Evolutionary conservation across 2,888 invertebrate species (phyloP), one percentile per base, ranked within the genome.

Genomic region (Colostygia pectinataria): DNA sequence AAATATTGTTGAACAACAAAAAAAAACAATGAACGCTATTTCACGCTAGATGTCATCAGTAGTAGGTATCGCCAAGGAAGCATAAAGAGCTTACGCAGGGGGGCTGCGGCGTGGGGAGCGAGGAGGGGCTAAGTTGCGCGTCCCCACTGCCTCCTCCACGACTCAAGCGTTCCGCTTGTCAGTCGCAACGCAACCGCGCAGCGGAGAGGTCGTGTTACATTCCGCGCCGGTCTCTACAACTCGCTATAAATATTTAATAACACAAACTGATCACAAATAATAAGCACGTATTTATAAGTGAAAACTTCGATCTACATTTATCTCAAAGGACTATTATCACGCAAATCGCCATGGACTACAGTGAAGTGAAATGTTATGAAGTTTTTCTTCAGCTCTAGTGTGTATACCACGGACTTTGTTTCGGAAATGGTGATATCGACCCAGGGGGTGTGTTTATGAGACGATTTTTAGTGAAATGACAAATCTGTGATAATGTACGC

Each of bases 401-500:
- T 85, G 80, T 83, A 83, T 86, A 77, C 68, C 74, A 75, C 77
- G 81, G 82, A 89, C 86, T 88, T 89, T 87, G 87, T 88, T 89
- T 88, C 86, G 88, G 89, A 89, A 86, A 90, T 90, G 89, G 87
- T 90, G 84, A 83, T 90, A 89, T 89, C 90, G 89, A 89, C 90
- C 89, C 87, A 85, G 79, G 70, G 85, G 80, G 86, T 84, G 89
- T 88, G 86, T 84, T 89, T 89, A 90, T 90, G 88, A 90, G 88
- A 88, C 83, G 76, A 85, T 84, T 70, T 71, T 66, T 77, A 83
- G 84, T 88, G 87, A 85, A 88, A 88, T 87, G 88, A 88, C 80
- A 85, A 82, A 79, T 84, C 87, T 88, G 89, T 90, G 90, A 89
- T 85, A 84, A 90, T 90, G 90, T 84, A 81, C 74, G 71, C 81